Percentiles rank a stretch among this genome's conserved stretches.
These are phyloP conservation scores for Agrotis segetum DNA, from an alignment of 2,888 invertebrate genomes.

Conservation along the genomic window DNA sequence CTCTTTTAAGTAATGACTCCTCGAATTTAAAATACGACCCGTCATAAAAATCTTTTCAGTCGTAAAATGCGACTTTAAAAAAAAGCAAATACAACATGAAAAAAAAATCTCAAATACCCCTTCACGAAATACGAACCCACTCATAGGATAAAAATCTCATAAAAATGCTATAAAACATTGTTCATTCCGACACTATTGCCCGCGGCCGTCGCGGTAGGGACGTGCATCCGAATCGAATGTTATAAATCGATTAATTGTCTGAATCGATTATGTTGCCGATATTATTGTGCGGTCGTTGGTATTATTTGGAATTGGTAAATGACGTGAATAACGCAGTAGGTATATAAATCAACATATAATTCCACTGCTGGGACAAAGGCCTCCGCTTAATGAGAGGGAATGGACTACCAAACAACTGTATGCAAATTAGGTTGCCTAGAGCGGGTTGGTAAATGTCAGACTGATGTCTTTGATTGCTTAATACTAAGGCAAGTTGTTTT, in stretches of 20 bases:
- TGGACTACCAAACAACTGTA: too few species aligned
- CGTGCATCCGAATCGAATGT: conserved; percentile 46
- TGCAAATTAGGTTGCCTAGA: too few species aligned
- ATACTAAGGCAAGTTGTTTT: too few species aligned
- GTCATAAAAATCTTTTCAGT: conserved; percentile 48
- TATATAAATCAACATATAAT: background rate
- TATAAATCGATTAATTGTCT: conserved; percentile 56
- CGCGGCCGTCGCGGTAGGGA: conserved; percentile 55
- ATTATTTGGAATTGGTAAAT: conserved; percentile 31
- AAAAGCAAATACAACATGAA: conserved; percentile 38
- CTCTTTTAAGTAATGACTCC: conserved; percentile 23
- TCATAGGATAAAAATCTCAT: conserved; percentile 65
- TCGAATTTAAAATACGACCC: conserved; percentile 43
- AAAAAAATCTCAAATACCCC: conserved; percentile 44
- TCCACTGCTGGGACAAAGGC: too few species aligned
- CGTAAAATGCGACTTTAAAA: conserved; percentile 47
- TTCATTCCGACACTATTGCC: conserved; percentile 65
- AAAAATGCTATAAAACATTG: conserved; percentile 67
- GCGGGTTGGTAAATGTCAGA: too few species aligned
- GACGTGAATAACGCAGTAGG: conserved; percentile 25
- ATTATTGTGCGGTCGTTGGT: conserved; percentile 31
- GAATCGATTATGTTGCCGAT: conserved; percentile 42
- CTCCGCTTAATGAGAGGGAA: too few species aligned
- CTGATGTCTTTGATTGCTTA: too few species aligned
- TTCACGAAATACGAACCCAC: conserved; percentile 57